Evolutionary conservation across 2,888 invertebrate species (phyloP).

Genomic region (Lasioglossum villosulum): DNA sequence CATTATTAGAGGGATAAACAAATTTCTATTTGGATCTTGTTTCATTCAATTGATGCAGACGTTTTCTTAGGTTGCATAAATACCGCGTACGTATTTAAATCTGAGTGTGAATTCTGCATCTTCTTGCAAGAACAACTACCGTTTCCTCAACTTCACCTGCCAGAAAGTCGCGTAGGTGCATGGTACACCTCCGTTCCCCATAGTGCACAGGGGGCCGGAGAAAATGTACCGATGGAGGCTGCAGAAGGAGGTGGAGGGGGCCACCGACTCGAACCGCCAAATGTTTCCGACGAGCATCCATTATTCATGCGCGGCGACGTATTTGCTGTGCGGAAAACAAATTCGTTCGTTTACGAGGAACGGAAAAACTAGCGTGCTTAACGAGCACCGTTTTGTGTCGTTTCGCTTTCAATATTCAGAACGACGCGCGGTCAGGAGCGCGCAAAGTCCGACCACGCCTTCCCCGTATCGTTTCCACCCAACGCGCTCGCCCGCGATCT

Average conservation of each 20-base stretch:
- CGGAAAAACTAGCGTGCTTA: constrained; percentile 66
- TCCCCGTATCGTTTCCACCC: not conserved
- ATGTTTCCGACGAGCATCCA: constrained; percentile 65
- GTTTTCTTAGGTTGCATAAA: not conserved
- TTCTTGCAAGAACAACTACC: not conserved
- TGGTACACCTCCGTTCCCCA: constrained; percentile 35
- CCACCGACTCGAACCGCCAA: constrained; percentile 52
- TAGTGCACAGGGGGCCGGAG: not conserved
- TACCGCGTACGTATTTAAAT: too few species aligned
- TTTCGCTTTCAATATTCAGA: constrained; percentile 66
- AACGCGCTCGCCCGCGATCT: not conserved
- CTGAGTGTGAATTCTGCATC: not conserved
- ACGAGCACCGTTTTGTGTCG: constrained; percentile 61
- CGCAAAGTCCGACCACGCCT: constrained; percentile 17
- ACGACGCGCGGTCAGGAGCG: constrained; percentile 37
- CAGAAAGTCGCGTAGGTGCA: constrained; percentile 51
- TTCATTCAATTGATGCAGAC: too few species aligned
- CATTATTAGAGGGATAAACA: too few species aligned
- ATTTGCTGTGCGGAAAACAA: constrained; percentile 59
- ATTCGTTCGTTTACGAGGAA: constrained; percentile 64
- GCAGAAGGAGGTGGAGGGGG: not conserved
- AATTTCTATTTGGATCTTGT: too few species aligned
- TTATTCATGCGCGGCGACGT: constrained; percentile 70
- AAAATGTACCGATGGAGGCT: not conserved
- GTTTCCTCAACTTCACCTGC: constrained; percentile 31